Base-by-base conservation (phyloP, 2,888 invertebrate genomes). In the Dusona sp. region DNA sequence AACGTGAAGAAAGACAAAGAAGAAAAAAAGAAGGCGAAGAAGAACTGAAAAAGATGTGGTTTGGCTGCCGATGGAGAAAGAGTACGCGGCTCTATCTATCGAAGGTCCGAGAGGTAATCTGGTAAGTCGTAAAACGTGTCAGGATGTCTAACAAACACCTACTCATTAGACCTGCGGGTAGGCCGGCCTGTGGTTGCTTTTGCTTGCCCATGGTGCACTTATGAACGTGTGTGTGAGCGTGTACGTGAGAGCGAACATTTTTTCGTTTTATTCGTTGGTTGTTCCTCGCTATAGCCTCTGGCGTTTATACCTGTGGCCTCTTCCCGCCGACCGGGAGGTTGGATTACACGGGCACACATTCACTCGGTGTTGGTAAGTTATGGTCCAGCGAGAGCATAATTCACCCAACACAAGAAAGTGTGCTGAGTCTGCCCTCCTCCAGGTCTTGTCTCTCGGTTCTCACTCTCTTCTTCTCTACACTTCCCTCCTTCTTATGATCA, bases 61-160 rank as follows among this genome's bases (percentile, higher is more conserved):
- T 80, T 61, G 83, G 77, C 77, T 83, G 80, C 83, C 83, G 86
- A 86, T 83, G 86, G 45, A 19, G 73, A 79, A 61, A 57, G 82
- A 38, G 64, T 70, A 72, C 83, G 88, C 85, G 79, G 89, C 88
- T 88, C 88, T 91, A 91, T 92, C 90, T 90, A 91, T 91, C 90
- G 89, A 88, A 74, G 68, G 88, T 81, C 83, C 85, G 89, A 90
- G 91, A 91, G 91, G 92, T 93, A 93, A 93, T 93, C 93, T 92
- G 91, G 91, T 91, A 91, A 93, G 93, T 93, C 92, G 93, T 93
- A 93, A 93, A 93, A 92, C 92, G 93, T 92, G 93, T 93, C 93
- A 91, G 92, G 92, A 92, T 91, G 93, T 93, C 93, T 91, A 92
- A 92, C 92, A 92, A 93, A 93, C 93, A 93, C 93, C 93, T 93